Evolutionary conservation across 1,140 invertebrate genomes (phyloP), one percentile per base, ranked within the genome.

Genomic region (Solenopsis invicta): DNA sequence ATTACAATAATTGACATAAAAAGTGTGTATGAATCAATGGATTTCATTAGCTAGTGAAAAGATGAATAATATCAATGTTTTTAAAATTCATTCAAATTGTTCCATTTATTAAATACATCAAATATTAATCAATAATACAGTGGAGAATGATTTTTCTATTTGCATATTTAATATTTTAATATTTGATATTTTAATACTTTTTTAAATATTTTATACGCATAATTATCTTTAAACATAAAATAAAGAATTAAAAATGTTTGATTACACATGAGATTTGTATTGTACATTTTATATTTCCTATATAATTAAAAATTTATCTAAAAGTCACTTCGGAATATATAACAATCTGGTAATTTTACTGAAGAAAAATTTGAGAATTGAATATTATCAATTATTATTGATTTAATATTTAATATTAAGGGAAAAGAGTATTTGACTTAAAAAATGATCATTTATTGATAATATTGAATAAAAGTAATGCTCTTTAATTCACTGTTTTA

Each of bases 1-100:
- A 37, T 52, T 50, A 67, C 37, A 29, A 29, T 29, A 18, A 64
- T 41, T 76, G 10, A 76, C 16, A 45, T 48, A 64, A 77, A 77
- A 77, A 77, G 2, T 45, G 0, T 45, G 0, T 18, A 34, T 45
- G 41, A 18, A 45, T 77, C 5, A n/a, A n/a, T n/a, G n/a, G n/a
- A n/a, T n/a, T n/a, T n/a, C 3, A 24, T 77, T 41, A 77, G 16
- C 21, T n/a, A 29, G 29, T 62, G 4, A 41, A 24, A 24, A 45
- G 6, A n/a, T 75, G 12, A 18, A 24, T 76, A 18, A 41, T 45
- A 29, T 10, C 21, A 61, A 61, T 61, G 6, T 48, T 77, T 77
- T 62, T 29, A 50, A 4, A 8, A 62, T 24, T 16, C 6, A 24
- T 77, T n/a, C 0, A 29, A 77, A 45, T 45, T 66, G 13, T 76